These are phyloP conservation scores for Athrips mouffetella DNA, from an alignment of 2,888 invertebrate genomes.

Conservation along the genomic window DNA sequence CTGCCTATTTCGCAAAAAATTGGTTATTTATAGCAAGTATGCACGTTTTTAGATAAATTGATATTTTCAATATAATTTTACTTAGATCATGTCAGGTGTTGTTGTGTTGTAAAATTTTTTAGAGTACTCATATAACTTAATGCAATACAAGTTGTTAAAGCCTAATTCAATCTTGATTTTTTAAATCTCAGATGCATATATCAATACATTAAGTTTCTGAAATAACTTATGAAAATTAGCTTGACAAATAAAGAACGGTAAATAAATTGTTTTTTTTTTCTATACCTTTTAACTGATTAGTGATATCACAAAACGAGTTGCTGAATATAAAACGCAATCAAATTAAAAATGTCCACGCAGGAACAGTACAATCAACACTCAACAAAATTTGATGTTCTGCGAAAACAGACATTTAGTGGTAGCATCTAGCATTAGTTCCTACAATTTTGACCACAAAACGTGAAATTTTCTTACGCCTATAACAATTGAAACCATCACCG, in stretches of 20 bases:
- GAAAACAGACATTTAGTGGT: slow-evolving; percentile 10
- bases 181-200: no score
- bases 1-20: background rate
- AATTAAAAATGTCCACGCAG: background rate
- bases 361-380: background rate
- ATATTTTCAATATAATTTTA: no score
- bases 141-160: no score
- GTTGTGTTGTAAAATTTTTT: no score
- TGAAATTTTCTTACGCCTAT: slow-evolving; percentile 9
- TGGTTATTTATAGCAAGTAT: background rate
- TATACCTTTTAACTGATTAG: no score
- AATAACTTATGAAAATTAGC: no score
- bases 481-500: slow-evolving; percentile 16
- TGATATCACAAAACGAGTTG: background rate
- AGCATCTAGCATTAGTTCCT: background rate
- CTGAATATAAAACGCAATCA: background rate
- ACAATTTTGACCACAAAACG: background rate
- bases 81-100: no score
- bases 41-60: background rate
- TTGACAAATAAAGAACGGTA: no score
- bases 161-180: no score
- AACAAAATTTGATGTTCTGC: slow-evolving; percentile 12
- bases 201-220: no score
- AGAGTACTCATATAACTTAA: no score
- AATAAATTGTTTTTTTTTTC: no score